Evolutionary conservation across 2,888 invertebrate species (phyloP).

Genomic region (Phengaris arion): DNA sequence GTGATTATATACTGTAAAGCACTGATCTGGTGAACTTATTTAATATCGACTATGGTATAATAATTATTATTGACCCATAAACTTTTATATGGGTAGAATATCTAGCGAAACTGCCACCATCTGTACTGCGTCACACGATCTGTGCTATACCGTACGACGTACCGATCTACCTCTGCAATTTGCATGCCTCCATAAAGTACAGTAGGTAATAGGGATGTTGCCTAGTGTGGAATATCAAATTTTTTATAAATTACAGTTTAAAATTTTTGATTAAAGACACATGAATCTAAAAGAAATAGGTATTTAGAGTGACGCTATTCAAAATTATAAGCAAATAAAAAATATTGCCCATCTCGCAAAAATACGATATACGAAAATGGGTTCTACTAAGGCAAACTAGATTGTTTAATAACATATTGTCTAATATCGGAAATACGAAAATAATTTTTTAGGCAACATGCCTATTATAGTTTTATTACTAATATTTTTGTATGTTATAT

Average conservation of each 20-base stretch:
- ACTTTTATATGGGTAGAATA: background rate
- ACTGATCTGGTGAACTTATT: conserved; percentile 10
- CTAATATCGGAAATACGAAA: too few relatives aligned
- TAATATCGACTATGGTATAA: background rate
- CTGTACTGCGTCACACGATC: conserved; percentile 36
- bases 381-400: too few relatives aligned
- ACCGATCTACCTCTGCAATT: conserved; percentile 71
- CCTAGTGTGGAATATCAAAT: too few relatives aligned
- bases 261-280: too few relatives aligned
- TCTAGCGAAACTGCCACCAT: conserved; percentile 15
- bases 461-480: conserved; percentile 62
- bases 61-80: background rate
- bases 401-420: too few relatives aligned
- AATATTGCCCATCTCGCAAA: too few relatives aligned
- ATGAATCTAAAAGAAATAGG: too few relatives aligned
- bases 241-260: too few relatives aligned
- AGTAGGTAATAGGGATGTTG: conserved; percentile 44
- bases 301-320: too few relatives aligned
- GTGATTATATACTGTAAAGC: conserved; percentile 41
- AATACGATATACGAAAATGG: too few relatives aligned
- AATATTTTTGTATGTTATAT: conserved; percentile 68
- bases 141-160: conserved; percentile 48
- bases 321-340: too few relatives aligned
- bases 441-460: too few relatives aligned
- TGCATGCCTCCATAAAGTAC: conserved; percentile 65